A percentile compares a stretch with the other conserved stretches of the same genome.
Evolutionary conservation across 2,888 invertebrate genomes (phyloP).

Genomic region (Limnephilus marmoratus): DNA sequence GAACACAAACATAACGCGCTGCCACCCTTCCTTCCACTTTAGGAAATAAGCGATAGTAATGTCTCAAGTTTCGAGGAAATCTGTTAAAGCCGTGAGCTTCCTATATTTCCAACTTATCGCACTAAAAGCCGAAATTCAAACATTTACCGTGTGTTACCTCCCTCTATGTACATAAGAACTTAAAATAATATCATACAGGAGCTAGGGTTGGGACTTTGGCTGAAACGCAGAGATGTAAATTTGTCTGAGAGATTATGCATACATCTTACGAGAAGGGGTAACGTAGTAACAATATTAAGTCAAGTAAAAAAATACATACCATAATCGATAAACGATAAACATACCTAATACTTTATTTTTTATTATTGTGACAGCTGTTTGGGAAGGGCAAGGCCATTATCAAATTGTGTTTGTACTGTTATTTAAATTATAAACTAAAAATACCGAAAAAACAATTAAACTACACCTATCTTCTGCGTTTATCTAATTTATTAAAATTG

Average conservation of each 20-base stretch:
- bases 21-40: neutral
- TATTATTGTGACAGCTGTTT: too few relatives aligned
- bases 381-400: too few relatives aligned
- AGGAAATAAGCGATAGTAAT: slow-evolving; percentile 6
- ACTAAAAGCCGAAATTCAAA: slow-evolving; percentile 2
- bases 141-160: slow-evolving; percentile 6
- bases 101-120: slow-evolving; percentile 12
- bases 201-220: neutral
- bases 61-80: neutral
- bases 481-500: too few relatives aligned
- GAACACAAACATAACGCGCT: neutral
- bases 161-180: slow-evolving; percentile 2
- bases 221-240: neutral
- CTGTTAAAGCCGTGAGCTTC: slow-evolving; percentile 12
- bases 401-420: too few relatives aligned
- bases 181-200: slow-evolving; percentile 16
- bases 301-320: neutral
- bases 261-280: neutral
- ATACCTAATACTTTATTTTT: too few relatives aligned
- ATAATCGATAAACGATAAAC: neutral
- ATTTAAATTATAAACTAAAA: too few relatives aligned
- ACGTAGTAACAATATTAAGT: neutral
- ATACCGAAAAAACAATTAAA: too few relatives aligned
- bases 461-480: too few relatives aligned
- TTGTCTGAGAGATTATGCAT: neutral